A percentile compares a stretch with the other conserved stretches of the same genome.
phyloP scores from a whole-genome alignment of 2,888 invertebrate genomes.

The Ophraella communa region DNA sequence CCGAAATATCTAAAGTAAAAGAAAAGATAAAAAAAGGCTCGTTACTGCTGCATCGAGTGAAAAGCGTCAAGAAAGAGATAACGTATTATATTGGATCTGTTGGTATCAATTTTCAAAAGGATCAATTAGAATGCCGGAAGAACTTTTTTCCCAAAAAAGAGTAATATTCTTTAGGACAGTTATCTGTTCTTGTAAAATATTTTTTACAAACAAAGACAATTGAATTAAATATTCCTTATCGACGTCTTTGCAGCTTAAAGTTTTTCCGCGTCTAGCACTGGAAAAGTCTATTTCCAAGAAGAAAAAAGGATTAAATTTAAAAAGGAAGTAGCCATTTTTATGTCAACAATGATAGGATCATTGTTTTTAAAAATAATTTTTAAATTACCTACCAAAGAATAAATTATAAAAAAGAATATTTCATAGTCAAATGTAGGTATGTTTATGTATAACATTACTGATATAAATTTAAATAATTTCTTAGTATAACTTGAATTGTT shows the following conservation, averaged over 20 bases:
- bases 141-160: neutral
- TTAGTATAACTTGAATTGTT: too few species aligned
- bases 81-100: conserved; percentile 32
- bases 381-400: too few species aligned
- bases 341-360: too few species aligned
- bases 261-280: neutral
- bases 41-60: conserved; percentile 5
- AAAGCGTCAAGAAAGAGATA: conserved; percentile 2
- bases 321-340: too few species aligned
- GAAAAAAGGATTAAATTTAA: too few species aligned
- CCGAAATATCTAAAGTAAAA: neutral
- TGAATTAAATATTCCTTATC: neutral
- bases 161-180: neutral
- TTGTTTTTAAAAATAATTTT: too few species aligned
- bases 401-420: too few species aligned
- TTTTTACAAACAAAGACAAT: neutral
- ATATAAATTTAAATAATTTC: too few species aligned
- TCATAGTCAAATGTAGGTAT: too few species aligned
- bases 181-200: neutral
- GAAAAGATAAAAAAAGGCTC: neutral
- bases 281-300: too few species aligned
- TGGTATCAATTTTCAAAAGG: conserved; percentile 38
- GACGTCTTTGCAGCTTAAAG: neutral
- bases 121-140: conserved; percentile 18
- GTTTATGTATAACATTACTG: too few species aligned